phyloP scores from a whole-genome alignment of 2,113 vertebrate species.

The Ceratotherium simum region DNA sequence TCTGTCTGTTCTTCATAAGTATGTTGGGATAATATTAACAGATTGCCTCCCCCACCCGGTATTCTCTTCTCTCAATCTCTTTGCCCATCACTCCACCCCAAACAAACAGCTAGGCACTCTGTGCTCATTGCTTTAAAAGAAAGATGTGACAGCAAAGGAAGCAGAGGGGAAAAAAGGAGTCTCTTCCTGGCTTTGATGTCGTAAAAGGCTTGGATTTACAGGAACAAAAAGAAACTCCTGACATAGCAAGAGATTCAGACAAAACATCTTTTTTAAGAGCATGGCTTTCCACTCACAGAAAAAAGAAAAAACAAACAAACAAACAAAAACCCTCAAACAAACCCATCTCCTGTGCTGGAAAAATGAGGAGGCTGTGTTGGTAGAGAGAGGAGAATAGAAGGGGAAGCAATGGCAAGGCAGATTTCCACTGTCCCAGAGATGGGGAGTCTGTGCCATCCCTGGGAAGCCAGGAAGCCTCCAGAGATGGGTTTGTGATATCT shows the following conservation, averaged over 20 bases:
- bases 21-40: neutral
- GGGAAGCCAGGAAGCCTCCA: neutral
- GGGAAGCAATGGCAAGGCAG: neutral
- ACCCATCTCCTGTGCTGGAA: neutral
- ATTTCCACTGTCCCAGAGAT: neutral
- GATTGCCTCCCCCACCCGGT: neutral
- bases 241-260: neutral
- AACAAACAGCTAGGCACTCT: neutral
- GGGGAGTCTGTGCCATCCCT: neutral
- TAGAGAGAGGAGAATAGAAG: neutral
- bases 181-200: neutral
- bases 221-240: neutral
- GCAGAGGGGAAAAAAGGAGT: neutral
- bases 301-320: neutral
- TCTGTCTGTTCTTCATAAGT: neutral
- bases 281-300: neutral
- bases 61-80: neutral
- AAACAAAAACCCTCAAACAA: neutral
- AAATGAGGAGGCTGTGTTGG: neutral
- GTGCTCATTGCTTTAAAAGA: neutral
- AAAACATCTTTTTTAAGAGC: neutral
- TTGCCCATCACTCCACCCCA: neutral
- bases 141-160: neutral
- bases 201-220: neutral
- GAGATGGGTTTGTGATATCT: neutral